Percentiles rank a stretch among this genome's conserved stretches.
phyloP scores from a whole-genome alignment of 1,140 invertebrate genomes.

The Paraescarpia echinospica region DNA sequence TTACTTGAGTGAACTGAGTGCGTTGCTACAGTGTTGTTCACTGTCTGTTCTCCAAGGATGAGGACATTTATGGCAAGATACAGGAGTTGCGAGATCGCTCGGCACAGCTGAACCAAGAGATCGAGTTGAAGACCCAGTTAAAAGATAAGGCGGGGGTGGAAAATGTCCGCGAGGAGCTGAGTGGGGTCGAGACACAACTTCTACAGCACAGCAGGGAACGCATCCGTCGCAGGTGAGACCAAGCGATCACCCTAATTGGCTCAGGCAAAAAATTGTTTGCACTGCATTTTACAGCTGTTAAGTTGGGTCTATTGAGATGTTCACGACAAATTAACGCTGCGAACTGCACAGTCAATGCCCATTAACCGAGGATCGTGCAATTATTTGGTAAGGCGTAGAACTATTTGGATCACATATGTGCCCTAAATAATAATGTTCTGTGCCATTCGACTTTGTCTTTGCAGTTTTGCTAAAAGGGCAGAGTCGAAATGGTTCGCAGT shows the following conservation, averaged over 20 bases:
- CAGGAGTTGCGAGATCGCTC: slow-evolving; percentile 50
- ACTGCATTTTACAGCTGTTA: too few species aligned
- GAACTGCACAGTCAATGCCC: too few species aligned
- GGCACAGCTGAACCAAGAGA: slow-evolving; percentile 40
- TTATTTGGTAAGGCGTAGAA: too few species aligned
- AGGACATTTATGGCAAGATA: slow-evolving; percentile 53
- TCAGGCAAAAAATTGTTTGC: too few species aligned
- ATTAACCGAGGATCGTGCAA: too few species aligned
- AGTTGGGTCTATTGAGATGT: too few species aligned
- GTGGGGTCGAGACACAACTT: slow-evolving; percentile 12
- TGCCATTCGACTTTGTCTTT: too few species aligned
- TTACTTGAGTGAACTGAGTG: slow-evolving; percentile 1
- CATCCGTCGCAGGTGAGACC: neutral
- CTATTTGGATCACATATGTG: too few species aligned
- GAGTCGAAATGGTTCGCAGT: too few species aligned
- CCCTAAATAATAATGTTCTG: too few species aligned
- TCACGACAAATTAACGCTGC: too few species aligned
- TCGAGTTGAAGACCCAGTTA: slow-evolving; percentile 40
- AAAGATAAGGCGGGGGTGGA: neutral
- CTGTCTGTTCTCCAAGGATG: slow-evolving; percentile 39
- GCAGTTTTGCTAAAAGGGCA: too few species aligned
- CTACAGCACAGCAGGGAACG: slow-evolving; percentile 21
- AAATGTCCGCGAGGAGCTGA: neutral
- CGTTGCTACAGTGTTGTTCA: neutral
- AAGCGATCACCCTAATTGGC: neutral